Base-by-base conservation (phyloP, 2,113 vertebrate genomes). In the Mola mola region DNA sequence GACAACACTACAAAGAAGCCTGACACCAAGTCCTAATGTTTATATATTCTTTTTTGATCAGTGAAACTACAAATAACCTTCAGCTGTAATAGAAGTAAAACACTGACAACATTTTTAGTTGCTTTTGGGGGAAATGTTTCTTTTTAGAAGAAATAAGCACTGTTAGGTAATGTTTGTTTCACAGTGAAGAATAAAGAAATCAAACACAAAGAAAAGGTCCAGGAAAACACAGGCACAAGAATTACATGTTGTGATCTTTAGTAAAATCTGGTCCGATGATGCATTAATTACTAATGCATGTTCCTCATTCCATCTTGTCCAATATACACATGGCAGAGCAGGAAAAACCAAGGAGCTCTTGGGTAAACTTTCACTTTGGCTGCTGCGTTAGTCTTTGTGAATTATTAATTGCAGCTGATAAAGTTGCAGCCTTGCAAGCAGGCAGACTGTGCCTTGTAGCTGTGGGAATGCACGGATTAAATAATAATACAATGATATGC, bases 361-460 rank as follows among this genome's bases (percentile, higher is more conserved):
- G 62, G 70, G 49, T 83, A 83, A 83, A 89, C 81, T 83, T 88
- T 83, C 82, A 62, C 66, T 59, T 52, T 56, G 57, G 60, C 67
- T 63, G 11, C 63, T 52, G 75, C 72, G 66, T 79, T 61, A 40
- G 75, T 75, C 64, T 66, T 49, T 15, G 86, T 88, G 79, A 88
- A 88, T 87, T 80, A 90, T 90, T 88, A 49, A 88, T 83, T 59
- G 72, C 46, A 66, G 69, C 52, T 34, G 72, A 77, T 70, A 81
- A 85, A 66, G 75, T 51, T 55, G 76, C 65, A 72, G 67, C 52
- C 15, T 52, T 3, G 17, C 20, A n/a, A 75, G 31, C 17, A 34
- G 21, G 9, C 29, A 1, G 6, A 36, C 25, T 26, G 28, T 1
- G 15, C 57, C 67, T 38, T 19, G 7, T 47, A 28, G 43, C 68